Base-by-base conservation (phyloP, 2,797 vertebrate genomes). In the Bovichtus diacanthus region DNA sequence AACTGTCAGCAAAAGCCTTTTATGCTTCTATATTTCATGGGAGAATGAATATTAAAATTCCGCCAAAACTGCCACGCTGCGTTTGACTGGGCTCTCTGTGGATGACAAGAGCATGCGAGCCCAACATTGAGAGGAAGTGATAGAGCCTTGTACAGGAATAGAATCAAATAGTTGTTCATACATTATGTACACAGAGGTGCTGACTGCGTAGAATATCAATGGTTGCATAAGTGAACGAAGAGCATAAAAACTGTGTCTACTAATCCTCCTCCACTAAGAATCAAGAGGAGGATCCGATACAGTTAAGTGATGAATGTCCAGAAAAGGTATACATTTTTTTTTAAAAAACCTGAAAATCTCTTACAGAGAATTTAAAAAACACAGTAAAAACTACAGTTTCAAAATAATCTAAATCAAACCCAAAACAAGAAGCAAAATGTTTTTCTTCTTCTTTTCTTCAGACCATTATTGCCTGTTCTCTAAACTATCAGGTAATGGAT, bases 1-100 rank as follows among this genome's bases (percentile, higher is more conserved):
- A 90, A 74, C 83, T 87, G 84, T 87, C 86, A 88, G 76, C 81
- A 23, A 9, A 59, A 80, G 70, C 79, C 84, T 88, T 89, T 87
- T 85, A 49, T n/a, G 63, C 70, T 80, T 84, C 62, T 49, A 83
- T 76, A 83, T 80, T 86, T 85, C 47, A 87, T 62, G 55, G 41
- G 59, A 72, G 68, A 60, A 58, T 82, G 67, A 78, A 86, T 87
- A 86, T 87, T 74, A 88, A 83, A 90, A 76, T 67, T 71, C 50
- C 2, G 5, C 65, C 58, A 47, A 62, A 74, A 69, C 46, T 12
- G 46, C 69, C 68, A 68, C 31, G 43, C 44, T 9, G 69, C 29
- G 27, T 56, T 55, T 38, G n/a, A 59, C 73, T 73, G 47, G 34
- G 43, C 69, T 67, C 65, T 63, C 36, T 13, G 46, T 11, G 27